Base-by-base conservation (phyloP, 2,113 vertebrate species). In the Anguilla rostrata region DNA sequence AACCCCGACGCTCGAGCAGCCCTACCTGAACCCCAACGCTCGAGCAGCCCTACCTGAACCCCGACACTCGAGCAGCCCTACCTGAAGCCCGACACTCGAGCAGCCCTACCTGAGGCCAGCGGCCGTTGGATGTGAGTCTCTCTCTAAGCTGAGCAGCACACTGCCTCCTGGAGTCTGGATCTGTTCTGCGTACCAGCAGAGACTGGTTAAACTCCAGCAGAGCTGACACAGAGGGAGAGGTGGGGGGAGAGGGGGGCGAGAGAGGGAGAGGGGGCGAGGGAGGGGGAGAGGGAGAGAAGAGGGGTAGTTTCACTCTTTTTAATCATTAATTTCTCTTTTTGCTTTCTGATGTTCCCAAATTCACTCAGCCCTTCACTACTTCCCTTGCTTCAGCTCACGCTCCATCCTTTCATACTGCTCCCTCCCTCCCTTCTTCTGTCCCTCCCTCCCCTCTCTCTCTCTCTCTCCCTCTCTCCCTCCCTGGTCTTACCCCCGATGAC, bases 161-260 rank as follows among this genome's bases (percentile, higher is more conserved):
- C 87, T 93, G 95, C 78, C 92, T 97, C 34, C 97, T 95, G 0
- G 97, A 98, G 78, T 97, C 95, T 0, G 96, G 96, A 85, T 98
- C 97, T 1, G 95, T 96, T 39, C 97, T 92, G 89, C 94, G 97
- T 56, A 98, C 97, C 0, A 98, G 5, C 89, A 98, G 96, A 0
- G 97, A 88, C 93, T 98, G 97, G 91, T 97, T 98, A 83, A 96
- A 98, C 90, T 96, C 96, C 85, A 98, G 92, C 56, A 97, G 92
- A 26, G 97, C 97, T 98, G 90, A 16, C 39, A 79, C 15, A 85
- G 34, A 80, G 84, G 39, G 39, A 49, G 71, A 83, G 85, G n/a
- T n/a, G 43, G 39, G 40, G 34, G 0, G 34, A 34, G 34, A 1
- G 34, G 34, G 34, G 34, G 34, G 34, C n/a, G n/a, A n/a, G 34